Evolutionary conservation across 2,888 invertebrate species (phyloP).

Genomic region (Pteria penguin): DNA sequence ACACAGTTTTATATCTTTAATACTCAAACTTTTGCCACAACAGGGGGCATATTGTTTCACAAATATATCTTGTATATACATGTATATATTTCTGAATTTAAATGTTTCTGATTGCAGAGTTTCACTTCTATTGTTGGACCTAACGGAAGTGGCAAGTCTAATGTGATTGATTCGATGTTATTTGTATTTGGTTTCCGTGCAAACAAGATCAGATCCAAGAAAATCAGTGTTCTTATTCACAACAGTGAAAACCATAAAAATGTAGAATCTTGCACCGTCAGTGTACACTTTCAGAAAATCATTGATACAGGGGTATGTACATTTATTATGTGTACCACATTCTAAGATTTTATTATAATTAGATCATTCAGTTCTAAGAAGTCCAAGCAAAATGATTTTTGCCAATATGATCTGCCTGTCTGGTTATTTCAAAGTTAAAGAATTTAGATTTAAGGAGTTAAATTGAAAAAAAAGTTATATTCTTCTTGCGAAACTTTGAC

Average conservation of each 20-base stretch:
- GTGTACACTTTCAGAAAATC: constrained; percentile 89
- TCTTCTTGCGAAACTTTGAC: not conserved
- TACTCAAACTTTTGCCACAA: too few relatives aligned
- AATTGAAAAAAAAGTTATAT: not conserved
- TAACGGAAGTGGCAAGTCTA: constrained; percentile 99
- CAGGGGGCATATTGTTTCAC: too few relatives aligned
- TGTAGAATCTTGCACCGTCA: constrained; percentile 89
- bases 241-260: constrained; percentile 90
- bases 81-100: too few relatives aligned
- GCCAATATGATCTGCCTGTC: too few relatives aligned
- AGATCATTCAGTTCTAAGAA: too few relatives aligned
- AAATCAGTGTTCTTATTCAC: constrained; percentile 94
- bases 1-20: too few relatives aligned
- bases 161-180: constrained; percentile 98
- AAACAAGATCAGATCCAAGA: constrained; percentile 96
- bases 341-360: not conserved
- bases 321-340: not conserved
- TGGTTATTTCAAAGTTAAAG: too few relatives aligned
- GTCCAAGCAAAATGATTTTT: too few relatives aligned
- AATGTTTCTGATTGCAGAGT: constrained; percentile 87
- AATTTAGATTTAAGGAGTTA: not conserved
- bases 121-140: constrained; percentile 98
- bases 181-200: constrained; percentile 99
- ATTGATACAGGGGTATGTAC: constrained; percentile 78
- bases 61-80: too few relatives aligned